These are phyloP conservation scores for Ciconia maguari DNA, from an alignment of 2,113 vertebrate species.

Conservation along the genomic window DNA sequence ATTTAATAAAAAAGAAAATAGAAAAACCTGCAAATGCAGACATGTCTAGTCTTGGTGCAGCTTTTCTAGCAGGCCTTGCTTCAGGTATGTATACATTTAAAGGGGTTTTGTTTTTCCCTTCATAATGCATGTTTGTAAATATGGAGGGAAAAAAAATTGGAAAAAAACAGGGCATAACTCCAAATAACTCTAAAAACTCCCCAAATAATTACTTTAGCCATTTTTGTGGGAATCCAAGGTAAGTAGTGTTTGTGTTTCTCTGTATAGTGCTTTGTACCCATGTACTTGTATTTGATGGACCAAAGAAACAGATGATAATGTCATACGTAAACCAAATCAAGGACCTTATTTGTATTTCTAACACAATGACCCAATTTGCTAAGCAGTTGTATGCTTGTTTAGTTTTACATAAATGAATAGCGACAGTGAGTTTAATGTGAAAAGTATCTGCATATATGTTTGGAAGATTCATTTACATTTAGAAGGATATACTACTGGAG, in stretches of 20 bases:
- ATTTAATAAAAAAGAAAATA: slow-evolving; percentile 85
- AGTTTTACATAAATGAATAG: not conserved
- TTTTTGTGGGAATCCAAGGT: not conserved
- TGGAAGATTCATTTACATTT: not conserved
- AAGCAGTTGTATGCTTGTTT: not conserved
- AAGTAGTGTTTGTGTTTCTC: not conserved
- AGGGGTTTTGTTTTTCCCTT: not conserved
- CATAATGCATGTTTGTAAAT: not conserved
- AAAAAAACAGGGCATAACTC: not conserved
- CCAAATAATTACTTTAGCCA: not conserved
- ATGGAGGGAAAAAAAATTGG: not conserved
- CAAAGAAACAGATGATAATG: not conserved
- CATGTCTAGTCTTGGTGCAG: slow-evolving; percentile 94
- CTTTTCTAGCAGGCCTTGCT: slow-evolving; percentile 90
- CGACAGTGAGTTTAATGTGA: not conserved
- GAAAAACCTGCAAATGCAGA: slow-evolving; percentile 79
- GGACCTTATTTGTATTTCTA: not conserved
- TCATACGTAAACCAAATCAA: not conserved
- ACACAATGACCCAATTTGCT: not conserved
- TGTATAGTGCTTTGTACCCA: not conserved
- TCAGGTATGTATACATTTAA: slow-evolving; percentile 76
- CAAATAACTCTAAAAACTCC: not conserved
- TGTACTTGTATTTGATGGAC: not conserved
- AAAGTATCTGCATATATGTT: not conserved
- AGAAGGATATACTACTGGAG: not conserved